Conservation (phyloP, 2,113 vertebrate genomes). For the Marcusenius ussheri region DNA sequence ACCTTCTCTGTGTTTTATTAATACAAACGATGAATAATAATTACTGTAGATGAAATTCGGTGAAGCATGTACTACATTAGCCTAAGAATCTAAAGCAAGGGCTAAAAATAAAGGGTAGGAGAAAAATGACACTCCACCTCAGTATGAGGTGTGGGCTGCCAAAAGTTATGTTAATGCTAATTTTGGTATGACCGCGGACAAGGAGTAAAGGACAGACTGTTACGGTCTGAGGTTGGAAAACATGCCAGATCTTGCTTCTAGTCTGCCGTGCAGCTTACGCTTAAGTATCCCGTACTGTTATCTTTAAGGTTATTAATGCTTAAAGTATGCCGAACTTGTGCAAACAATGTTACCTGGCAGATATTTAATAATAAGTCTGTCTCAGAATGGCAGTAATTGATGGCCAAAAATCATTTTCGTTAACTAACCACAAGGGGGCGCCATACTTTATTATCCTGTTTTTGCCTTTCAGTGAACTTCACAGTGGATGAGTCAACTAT, state of each 20-base stretch:
- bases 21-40: neutral
- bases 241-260: neutral
- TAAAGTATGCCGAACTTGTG: neutral
- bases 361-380: neutral
- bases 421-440: conserved; percentile 4
- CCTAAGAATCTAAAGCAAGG: conserved; percentile 9
- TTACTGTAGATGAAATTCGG: neutral
- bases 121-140: conserved; percentile 16
- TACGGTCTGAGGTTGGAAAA: neutral
- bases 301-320: neutral
- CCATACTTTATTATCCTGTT: conserved; percentile 1
- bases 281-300: neutral
- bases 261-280: neutral
- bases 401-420: neutral
- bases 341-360: neutral
- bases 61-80: conserved; percentile 15
- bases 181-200: neutral
- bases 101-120: conserved; percentile 26
- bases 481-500: conserved; percentile 30
- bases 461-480: neutral
- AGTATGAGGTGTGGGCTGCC: neutral
- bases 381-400: neutral
- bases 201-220: neutral
- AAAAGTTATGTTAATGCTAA: neutral
- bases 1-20: neutral